These are phyloP conservation scores for Girardia tigrina DNA, from an alignment of 2,888 invertebrate species.

Conservation along the genomic window DNA sequence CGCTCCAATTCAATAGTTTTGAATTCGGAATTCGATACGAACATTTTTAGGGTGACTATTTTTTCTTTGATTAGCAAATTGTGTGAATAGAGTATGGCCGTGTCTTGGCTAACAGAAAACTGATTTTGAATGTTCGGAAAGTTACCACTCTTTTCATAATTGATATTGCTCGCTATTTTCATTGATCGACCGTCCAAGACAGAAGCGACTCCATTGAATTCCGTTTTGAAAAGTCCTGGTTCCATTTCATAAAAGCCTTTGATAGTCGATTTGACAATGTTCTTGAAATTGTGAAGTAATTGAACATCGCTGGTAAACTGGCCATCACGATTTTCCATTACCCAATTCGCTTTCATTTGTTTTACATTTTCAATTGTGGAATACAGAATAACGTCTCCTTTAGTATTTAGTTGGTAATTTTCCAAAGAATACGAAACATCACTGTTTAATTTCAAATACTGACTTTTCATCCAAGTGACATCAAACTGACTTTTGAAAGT, in stretches of 20 bases:
- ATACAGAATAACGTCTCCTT: not conserved
- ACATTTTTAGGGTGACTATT: not conserved
- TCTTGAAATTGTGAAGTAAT: not conserved
- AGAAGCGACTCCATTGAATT: not conserved
- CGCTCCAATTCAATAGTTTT: not conserved
- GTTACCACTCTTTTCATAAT: not conserved
- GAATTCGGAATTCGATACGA: not conserved
- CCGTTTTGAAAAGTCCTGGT: not conserved
- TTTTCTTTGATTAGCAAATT: not conserved
- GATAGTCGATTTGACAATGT: not conserved
- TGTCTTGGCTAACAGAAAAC: not conserved
- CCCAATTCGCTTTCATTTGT: not conserved
- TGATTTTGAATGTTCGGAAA: not conserved
- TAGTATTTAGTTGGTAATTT: not conserved
- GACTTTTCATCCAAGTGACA: not conserved
- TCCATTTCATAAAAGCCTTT: not conserved
- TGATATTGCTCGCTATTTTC: not conserved
- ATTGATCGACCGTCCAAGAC: not conserved
- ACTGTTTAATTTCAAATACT: not conserved
- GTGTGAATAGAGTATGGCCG: not conserved
- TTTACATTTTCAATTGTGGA: not conserved
- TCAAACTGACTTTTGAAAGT: constrained; percentile 11
- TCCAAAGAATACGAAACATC: not conserved
- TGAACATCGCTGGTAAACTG: not conserved
- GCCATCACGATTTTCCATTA: not conserved